Percentiles rank a stretch among this genome's conserved stretches.
phyloP scores from a whole-genome alignment of 2,113 vertebrate genomes.

The Perccottus glenii region DNA sequence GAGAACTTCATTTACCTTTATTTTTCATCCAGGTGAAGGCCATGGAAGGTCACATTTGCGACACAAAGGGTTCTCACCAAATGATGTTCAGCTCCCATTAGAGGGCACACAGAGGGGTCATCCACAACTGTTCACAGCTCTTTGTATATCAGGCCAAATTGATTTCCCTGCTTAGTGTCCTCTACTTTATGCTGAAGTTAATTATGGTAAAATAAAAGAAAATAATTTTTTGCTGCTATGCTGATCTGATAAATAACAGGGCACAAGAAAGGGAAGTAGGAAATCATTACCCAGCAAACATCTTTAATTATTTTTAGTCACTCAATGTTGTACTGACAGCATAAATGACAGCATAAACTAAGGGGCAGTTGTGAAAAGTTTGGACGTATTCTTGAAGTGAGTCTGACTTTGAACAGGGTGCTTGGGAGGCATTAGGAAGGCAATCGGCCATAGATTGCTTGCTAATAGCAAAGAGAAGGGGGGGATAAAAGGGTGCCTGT shows the following conservation, averaged over 20 bases:
- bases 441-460: slow-evolving; percentile 89
- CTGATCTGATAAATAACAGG: slow-evolving; percentile 89
- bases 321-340: slow-evolving; percentile 84
- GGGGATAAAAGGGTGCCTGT: slow-evolving; percentile 73
- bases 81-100: slow-evolving; percentile 52
- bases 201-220: slow-evolving; percentile 93
- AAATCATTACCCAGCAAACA: slow-evolving; percentile 93
- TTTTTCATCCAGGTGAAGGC: slow-evolving; percentile 45
- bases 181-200: slow-evolving; percentile 81
- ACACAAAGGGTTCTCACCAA: slow-evolving; percentile 46
- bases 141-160: slow-evolving; percentile 82
- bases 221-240: slow-evolving; percentile 91
- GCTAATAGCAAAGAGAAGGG: slow-evolving; percentile 77
- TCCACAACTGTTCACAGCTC: slow-evolving; percentile 73
- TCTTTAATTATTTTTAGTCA: slow-evolving; percentile 88
- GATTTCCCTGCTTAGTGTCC: slow-evolving; percentile 85
- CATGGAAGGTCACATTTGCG: slow-evolving; percentile 52
- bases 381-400: slow-evolving; percentile 83
- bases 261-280: slow-evolving; percentile 87
- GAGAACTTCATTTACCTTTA: slow-evolving; percentile 48
- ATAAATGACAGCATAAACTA: slow-evolving; percentile 80
- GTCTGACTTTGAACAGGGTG: slow-evolving; percentile 86
- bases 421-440: slow-evolving; percentile 88
- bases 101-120: slow-evolving; percentile 58
- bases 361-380: slow-evolving; percentile 81